Evolutionary conservation across 2,797 vertebrate genomes (phyloP), one percentile per base, ranked within the genome.

Genomic region (Pantherophis alleghaniensis): DNA sequence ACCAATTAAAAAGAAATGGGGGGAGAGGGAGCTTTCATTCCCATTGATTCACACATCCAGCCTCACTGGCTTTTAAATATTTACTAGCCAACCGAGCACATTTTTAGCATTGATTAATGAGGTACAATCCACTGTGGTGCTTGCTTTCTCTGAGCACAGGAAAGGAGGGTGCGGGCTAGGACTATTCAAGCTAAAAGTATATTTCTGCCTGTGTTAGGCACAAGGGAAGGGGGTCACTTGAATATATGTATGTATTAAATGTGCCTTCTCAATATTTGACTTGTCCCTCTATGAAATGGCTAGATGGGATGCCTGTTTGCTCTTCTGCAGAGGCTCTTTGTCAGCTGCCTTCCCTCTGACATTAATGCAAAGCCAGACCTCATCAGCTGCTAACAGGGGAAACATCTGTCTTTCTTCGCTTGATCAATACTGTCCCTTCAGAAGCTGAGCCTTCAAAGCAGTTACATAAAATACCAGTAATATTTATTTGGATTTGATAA

Each of bases 401-500:
- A 96, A 95, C 96, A 97, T 97, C 96, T 96, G 96, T 96, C 96
- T 97, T 95, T 94, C 94, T 94, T 96, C 61, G 92, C 93, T 93
- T 95, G 95, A 97, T 97, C 96, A 94, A 97, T 97, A 96, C 86
- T n/a, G 13, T 94, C 94, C 95, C 95, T 97, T 97, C 88, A 93
- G 96, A 96, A 95, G 87, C 91, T 91, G 92, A 74, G 95, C 92
- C 95, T 94, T 94, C 94, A 92, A 95, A 96, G 92, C 95, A 92
- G 94, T 94, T 95, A 95, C 95, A 96, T 96, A 97, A 97, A 96
- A 96, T 95, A 96, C 91, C 95, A 94, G 96, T 97, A 96, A 96
- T 97, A 97, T 96, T 97, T 97, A 97, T 96, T 96, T 96, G 94
- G 94, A 95, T 97, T 97, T 97, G 96, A 97, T 96, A 96, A 95